Evolutionary conservation across 1,140 invertebrate species (phyloP).

Genomic region (Maniola jurtina): DNA sequence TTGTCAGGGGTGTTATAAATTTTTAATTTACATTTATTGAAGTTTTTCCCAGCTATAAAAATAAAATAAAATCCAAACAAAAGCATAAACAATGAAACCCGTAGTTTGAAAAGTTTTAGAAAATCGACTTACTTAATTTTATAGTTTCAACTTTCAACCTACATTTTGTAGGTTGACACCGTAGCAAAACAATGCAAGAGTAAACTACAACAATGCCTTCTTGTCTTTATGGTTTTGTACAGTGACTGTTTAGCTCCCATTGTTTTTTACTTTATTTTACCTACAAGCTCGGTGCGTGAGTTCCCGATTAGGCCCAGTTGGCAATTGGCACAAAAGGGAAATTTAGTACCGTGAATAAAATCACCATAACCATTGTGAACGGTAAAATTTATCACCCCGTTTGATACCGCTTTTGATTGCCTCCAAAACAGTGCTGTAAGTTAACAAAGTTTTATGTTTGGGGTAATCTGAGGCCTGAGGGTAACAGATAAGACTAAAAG

Average conservation of each 20-base stretch:
- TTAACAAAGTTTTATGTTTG: background rate
- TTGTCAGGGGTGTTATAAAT: too few relatives aligned
- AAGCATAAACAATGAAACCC: too few relatives aligned
- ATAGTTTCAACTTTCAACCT: too few relatives aligned
- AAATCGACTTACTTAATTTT: too few relatives aligned
- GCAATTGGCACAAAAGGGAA: slow-evolving; percentile 7
- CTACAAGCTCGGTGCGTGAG: background rate
- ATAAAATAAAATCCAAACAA: too few relatives aligned
- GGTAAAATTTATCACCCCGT: slow-evolving; percentile 4
- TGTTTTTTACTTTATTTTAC: background rate
- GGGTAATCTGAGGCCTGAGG: background rate
- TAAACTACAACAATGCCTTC: too few relatives aligned
- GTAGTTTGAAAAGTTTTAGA: too few relatives aligned
- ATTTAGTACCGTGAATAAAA: slow-evolving; percentile 11
- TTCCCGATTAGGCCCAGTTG: background rate
- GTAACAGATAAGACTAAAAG: background rate
- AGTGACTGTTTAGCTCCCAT: background rate
- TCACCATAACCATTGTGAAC: slow-evolving; percentile 9
- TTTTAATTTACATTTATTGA: too few relatives aligned
- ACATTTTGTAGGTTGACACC: too few relatives aligned
- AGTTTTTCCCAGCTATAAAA: too few relatives aligned
- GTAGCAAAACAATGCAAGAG: too few relatives aligned
- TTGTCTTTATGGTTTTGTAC: too few relatives aligned
- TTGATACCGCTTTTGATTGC: background rate
- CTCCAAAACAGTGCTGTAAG: background rate